A percentile compares a stretch with the other conserved stretches of the same genome.
phyloP scores from a whole-genome alignment of 2,113 vertebrate species.

The Gallinago paraguaiae region DNA sequence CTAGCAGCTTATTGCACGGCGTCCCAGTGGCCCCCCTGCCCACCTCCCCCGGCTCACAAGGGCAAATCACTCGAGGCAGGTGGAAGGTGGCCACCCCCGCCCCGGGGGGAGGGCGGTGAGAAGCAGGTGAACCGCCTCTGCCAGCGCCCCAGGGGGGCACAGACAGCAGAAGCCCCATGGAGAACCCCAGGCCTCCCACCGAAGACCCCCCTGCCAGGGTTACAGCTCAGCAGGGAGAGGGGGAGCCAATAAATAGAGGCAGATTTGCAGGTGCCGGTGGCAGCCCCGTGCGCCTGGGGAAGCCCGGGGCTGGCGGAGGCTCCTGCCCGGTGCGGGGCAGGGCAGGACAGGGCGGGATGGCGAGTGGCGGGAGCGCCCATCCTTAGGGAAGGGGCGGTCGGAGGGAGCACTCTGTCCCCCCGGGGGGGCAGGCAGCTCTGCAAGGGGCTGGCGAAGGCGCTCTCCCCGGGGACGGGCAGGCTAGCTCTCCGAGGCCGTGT shows the following conservation, averaged over 20 bases:
- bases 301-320: background rate
- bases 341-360: background rate
- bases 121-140: background rate
- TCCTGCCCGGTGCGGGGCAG: background rate
- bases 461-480: background rate
- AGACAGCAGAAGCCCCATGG: background rate
- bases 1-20: slow-evolving; percentile 63
- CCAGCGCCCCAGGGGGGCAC: background rate
- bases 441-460: slow-evolving; percentile 24
- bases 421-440: background rate
- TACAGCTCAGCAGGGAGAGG: slow-evolving; percentile 48
- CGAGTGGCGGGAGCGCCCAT: background rate
- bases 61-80: background rate
- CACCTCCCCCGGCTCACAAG: background rate
- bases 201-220: background rate
- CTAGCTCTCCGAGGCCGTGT: slow-evolving; percentile 84
- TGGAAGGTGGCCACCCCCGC: background rate
- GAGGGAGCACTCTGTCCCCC: background rate
- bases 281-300: background rate
- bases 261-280: slow-evolving; percentile 8
- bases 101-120: background rate
- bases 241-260: slow-evolving; percentile 77
- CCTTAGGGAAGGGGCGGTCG: background rate
- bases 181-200: background rate
- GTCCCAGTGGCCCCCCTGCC: slow-evolving; percentile 9